Base-by-base conservation (phyloP, 2,888 invertebrate species). In the Noctua janthina region DNA sequence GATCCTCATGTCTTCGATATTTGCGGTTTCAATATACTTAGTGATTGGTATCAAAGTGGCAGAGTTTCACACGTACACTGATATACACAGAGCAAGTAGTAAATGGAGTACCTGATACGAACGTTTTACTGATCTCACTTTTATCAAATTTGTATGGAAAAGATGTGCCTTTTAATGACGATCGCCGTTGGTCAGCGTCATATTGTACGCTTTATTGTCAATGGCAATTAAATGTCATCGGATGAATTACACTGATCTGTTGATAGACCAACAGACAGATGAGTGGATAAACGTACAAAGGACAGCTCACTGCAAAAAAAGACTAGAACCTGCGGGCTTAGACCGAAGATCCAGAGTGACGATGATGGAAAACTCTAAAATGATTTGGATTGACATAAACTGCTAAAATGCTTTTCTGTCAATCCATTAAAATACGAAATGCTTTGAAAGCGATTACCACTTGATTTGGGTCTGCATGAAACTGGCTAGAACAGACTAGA, bases 11-110 rank as follows among this genome's bases (percentile, higher is more conserved):
- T 89, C 88, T 81, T 87, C 82, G 85, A 86, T 88, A 88, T 89
- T 87, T 89, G 89, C 90, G 92, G 92, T 92, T 83, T 74, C 86
- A 86, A 87, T 87, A 89, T 88, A 84, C 89, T 91, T 91, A 91
- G 89, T 85, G 87, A 91, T 90, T 88, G 86, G 81, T 81, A 84
- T 76, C 85, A 86, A 86, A 83, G 86, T 85, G 83, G 78, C 78
- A 72, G 79, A 87, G 86, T 87, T 91, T 91, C 90, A 91, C 91
- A 92, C 91, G 92, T 90, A 90, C 85, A 76, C 68, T 70, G 68
- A 79, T 81, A 68, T 75, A n/a, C 59, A 51, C 5, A 6, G 72
- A 72, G n/a, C 11, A 62, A 0, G 1, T 20, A 74, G 20, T 39
- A 43, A 73, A 81, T 72, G 80, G 54, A 85, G 68, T 73, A 2